These are phyloP conservation scores for Axis porcinus DNA, from an alignment of 2,113 vertebrate genomes.

Conservation along the genomic window DNA sequence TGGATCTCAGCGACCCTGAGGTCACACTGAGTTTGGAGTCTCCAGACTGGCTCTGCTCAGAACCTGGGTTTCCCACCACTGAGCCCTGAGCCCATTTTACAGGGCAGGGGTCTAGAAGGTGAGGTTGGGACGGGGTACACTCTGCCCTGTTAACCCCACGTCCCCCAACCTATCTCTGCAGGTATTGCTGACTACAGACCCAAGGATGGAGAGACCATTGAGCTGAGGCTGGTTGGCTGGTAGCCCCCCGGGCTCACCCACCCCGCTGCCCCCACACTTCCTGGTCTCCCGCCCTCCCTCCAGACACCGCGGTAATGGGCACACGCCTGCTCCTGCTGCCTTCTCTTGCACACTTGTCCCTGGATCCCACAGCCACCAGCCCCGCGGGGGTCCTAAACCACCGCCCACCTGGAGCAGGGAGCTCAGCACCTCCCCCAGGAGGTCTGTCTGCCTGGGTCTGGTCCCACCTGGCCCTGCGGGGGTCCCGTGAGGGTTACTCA, in stretches of 20 bases:
- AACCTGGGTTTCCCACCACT: background rate
- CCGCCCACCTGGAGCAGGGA: background rate
- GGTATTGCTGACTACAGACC: constrained; percentile 90
- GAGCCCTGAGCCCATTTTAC: background rate
- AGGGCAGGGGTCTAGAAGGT: background rate
- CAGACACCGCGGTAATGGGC: background rate
- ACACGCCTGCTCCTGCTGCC: background rate
- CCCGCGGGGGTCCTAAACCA: background rate
- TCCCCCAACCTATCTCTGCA: constrained; percentile 51
- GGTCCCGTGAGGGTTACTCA: background rate
- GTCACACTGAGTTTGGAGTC: background rate
- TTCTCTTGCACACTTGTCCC: background rate
- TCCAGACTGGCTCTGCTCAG: background rate
- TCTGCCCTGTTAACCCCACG: background rate
- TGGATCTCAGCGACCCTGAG: background rate
- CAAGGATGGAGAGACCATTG: constrained; percentile 78
- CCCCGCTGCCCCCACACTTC: background rate
- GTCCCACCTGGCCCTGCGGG: background rate
- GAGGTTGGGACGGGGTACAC: accelerated
- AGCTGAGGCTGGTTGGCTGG: constrained; percentile 80
- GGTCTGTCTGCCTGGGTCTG: background rate
- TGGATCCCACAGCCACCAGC: background rate
- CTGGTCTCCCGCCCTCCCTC: background rate
- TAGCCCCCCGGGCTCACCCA: constrained; percentile 38
- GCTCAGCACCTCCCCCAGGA: background rate